Evolutionary conservation across 2,888 invertebrate genomes (phyloP), one percentile per base, ranked within the genome.

Genomic region (Scaeva pyrastri): DNA sequence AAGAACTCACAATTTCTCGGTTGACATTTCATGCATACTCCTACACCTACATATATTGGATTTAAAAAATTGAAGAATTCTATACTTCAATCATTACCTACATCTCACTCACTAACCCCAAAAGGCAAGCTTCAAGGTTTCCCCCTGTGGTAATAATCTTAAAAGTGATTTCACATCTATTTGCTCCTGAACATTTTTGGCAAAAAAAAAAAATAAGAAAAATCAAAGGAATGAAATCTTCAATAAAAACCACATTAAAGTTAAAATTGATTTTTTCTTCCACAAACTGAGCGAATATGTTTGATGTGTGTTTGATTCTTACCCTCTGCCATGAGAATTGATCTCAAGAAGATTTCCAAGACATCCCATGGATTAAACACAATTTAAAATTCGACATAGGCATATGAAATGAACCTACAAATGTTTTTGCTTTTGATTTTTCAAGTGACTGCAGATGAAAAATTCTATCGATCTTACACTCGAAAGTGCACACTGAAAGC

Each of bases 141-240:
- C 68, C 60, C 64, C 48, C 19, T 66, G 39, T 16, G 66, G n/a
- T 39, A 74, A 71, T 50, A 74, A 83, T 74, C 58, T 36, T 12
- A 72, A 85, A 85, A 80, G 68, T 80, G 76, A 85, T 85, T 80
- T 81, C 68, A 52, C 68, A 77, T 77, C 80, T 55, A 85, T 80
- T 85, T 85, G 62, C 72, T 50, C 39, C 62, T 43, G 43, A 73
- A 72, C 31, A 62, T 68, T 31, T 68, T 68, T 60, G n/a, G 1
- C 45, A 60, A 55, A 73, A 19, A 16, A 71, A 71, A 66, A 45
- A 31, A 36, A 31, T n/a, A 41, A 14, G 6, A 39, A 10, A 72
- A 64, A 31, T 45, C 12, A 50, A 26, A 19, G 43, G 55, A 64
- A 48, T 23, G 1, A 16, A 23, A 64, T 60, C 11, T 50, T 66